Conservation (phyloP, 2,113 vertebrate genomes). For the Amphiprion percula region DNA sequence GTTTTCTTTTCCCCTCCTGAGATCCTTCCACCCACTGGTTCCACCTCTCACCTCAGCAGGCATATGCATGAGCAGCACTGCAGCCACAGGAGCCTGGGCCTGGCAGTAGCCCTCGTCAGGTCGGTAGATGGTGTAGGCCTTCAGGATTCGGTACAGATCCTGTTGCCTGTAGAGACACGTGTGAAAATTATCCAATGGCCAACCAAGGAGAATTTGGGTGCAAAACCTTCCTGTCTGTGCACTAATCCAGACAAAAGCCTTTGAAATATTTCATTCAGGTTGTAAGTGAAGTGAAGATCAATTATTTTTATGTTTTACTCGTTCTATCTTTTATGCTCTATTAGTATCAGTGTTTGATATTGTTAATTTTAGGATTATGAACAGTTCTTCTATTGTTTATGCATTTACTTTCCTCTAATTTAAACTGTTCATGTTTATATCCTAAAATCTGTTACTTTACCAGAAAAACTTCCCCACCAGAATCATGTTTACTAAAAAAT, state of each 20-base stretch:
- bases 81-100: conserved; percentile 93
- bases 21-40: neutral
- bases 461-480: too few species aligned
- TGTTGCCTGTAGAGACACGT: conserved; percentile 85
- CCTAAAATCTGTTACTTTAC: too few species aligned
- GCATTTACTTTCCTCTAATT: too few species aligned
- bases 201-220: neutral
- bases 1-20: neutral
- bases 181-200: neutral
- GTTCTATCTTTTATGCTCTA: too few species aligned
- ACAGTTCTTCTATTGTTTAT: too few species aligned
- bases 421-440: too few species aligned
- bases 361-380: too few species aligned
- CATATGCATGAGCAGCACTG: conserved; percentile 95
- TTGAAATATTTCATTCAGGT: too few species aligned
- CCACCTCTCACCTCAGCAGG: conserved; percentile 89
- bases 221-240: neutral
- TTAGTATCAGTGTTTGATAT: too few species aligned
- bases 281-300: too few species aligned
- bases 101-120: conserved; percentile 94
- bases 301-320: too few species aligned
- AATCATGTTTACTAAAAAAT: too few species aligned
- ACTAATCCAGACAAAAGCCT: neutral
- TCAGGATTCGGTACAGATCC: conserved; percentile 92
- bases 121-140: conserved; percentile 92